A percentile compares a stretch with the other conserved stretches of the same genome.
Conservation (phyloP, 2,888 invertebrate genomes). For the Marronus borbonicus region DNA sequence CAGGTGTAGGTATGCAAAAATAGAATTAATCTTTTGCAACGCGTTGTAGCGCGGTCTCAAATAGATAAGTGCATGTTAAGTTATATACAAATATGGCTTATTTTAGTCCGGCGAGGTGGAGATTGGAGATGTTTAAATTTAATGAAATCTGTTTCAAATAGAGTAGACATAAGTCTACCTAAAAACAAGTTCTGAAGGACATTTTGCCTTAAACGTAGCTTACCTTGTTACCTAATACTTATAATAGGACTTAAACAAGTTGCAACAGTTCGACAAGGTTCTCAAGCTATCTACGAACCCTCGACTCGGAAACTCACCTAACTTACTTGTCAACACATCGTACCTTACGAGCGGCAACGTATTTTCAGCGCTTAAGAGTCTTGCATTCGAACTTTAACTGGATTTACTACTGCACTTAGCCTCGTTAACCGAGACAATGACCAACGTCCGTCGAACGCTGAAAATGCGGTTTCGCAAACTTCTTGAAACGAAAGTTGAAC, state of each 20-base stretch:
- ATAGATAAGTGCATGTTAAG: no score
- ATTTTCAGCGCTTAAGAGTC: constrained; percentile 3
- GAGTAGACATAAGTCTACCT: no score
- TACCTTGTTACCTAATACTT: background rate
- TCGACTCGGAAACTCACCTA: background rate
- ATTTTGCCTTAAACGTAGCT: background rate
- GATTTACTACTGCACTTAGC: constrained; percentile 22
- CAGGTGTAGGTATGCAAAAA: no score
- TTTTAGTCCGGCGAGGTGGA: no score
- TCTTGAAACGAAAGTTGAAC: constrained; percentile 13
- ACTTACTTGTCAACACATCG: constrained; percentile 6
- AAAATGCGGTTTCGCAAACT: constrained; percentile 25
- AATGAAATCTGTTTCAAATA: no score
- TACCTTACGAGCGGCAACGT: background rate
- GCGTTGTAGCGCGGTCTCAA: no score
- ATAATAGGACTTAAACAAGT: background rate
- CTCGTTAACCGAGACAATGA: constrained; percentile 26
- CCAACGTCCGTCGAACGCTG: constrained; percentile 25
- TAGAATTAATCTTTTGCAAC: no score
- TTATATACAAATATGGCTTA: no score
- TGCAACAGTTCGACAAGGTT: background rate
- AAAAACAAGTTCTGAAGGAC: no score
- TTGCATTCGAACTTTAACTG: constrained; percentile 6
- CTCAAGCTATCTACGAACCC: constrained; percentile 1
- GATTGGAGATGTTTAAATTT: no score